Conservation (phyloP, 2,113 vertebrate species). For the Meriones unguiculatus region DNA sequence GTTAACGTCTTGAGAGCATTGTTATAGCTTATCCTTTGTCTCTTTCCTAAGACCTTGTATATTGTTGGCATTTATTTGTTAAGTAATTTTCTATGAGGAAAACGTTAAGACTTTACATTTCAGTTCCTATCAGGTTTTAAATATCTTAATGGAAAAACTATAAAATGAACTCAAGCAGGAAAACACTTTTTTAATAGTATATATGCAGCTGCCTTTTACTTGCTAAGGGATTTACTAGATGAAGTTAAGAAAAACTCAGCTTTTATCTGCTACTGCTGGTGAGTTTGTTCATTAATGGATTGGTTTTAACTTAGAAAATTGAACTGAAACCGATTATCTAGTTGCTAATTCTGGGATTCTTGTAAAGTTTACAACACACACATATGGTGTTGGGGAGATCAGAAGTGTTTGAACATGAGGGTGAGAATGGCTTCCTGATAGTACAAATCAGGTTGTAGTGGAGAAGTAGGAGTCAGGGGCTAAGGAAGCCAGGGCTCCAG, state of each 20-base stretch:
- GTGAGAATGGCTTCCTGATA: background rate
- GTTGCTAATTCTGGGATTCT: background rate
- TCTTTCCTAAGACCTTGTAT: background rate
- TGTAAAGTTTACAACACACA: background rate
- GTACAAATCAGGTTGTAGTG: background rate
- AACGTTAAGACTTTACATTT: background rate
- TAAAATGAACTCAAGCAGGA: background rate
- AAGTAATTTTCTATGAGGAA: background rate
- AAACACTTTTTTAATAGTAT: background rate
- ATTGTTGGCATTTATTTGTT: background rate
- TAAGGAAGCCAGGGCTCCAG: background rate
- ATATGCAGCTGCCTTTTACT: background rate
- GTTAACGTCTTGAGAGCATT: background rate
- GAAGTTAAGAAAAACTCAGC: background rate
- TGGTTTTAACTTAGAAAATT: conserved; percentile 6
- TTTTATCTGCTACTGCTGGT: background rate
- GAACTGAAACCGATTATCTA: background rate
- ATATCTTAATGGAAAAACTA: background rate
- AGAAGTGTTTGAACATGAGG: background rate
- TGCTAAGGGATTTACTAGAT: background rate
- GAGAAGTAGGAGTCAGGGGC: background rate
- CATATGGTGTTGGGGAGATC: background rate
- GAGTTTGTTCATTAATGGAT: background rate
- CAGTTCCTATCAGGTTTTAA: background rate
- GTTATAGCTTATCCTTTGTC: background rate